phyloP scores from a whole-genome alignment of 2,888 invertebrate genomes.

The Horisme vitalbata region DNA sequence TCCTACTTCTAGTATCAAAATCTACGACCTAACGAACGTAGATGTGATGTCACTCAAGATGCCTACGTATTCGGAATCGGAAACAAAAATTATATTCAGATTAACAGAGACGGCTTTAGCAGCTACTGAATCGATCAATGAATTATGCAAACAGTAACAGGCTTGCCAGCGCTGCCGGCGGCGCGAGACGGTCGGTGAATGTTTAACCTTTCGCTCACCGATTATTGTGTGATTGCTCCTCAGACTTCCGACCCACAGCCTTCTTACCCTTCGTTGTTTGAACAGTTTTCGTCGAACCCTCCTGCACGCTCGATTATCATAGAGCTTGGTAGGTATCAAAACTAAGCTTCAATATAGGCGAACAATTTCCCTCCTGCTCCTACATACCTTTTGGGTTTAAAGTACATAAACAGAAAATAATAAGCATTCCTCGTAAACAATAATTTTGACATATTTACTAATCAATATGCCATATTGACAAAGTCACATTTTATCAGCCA shows the following conservation, averaged over 20 bases:
- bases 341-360: too few species aligned
- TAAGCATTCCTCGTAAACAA: slow-evolving; percentile 18
- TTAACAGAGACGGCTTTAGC: slow-evolving; percentile 44
- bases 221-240: slow-evolving; percentile 52
- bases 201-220: slow-evolving; percentile 65
- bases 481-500: slow-evolving; percentile 6
- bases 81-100: slow-evolving; percentile 57
- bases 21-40: too few species aligned
- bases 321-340: not conserved
- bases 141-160: slow-evolving; percentile 67
- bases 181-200: slow-evolving; percentile 56
- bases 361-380: not conserved
- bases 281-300: slow-evolving; percentile 5
- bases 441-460: slow-evolving; percentile 38
- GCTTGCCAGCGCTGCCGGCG: slow-evolving; percentile 45
- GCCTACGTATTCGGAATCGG: slow-evolving; percentile 38
- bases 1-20: too few species aligned
- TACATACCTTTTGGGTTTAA: not conserved
- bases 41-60: too few species aligned
- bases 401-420: not conserved
- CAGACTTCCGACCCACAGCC: slow-evolving; percentile 41
- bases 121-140: slow-evolving; percentile 60
- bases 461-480: slow-evolving; percentile 27
- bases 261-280: slow-evolving; percentile 23
- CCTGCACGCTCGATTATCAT: not conserved